Evolutionary conservation across 2,113 vertebrate species (phyloP), one percentile per base, ranked within the genome.

Genomic region (Ramphastos sulfuratus): DNA sequence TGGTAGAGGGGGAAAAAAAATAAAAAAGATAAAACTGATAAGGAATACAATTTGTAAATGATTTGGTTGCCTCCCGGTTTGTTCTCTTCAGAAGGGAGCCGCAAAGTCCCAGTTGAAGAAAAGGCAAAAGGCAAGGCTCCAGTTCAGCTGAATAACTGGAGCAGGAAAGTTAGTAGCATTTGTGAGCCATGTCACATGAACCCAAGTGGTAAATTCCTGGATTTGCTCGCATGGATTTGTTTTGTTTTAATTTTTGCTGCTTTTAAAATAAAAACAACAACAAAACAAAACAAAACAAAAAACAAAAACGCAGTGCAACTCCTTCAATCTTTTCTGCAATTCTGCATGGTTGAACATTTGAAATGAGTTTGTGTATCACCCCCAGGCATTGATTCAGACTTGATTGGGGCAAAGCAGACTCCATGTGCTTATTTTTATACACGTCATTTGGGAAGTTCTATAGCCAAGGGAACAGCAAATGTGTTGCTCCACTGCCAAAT

Each of bases 291-390:
- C 96, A 15, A 14, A 44, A 44, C 42, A 28, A 30, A 91, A 84
- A 94, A 97, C 42, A 85, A 94, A 96, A 97, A 95, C 95, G 96
- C 97, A 94, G 96, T 95, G 96, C 97, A 98, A 98, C 97, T 98
- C 98, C 97, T 98, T 98, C 98, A 98, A 98, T 98, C 98, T 98
- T 98, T 98, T 92, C 50, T 98, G 97, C 98, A 98, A 98, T 98
- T 99, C 98, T 98, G 99, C 98, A 98, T 99, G 98, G 99, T 96
- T 99, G 98, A 99, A 98, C 98, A 99, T 99, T 98, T 98, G 98
- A 99, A 99, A 99, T 98, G 98, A 98, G 98, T 98, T 98, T 98
- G 98, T 98, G 96, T 98, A 98, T 98, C 97, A 97, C 98, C 99
- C 98, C 69, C 95, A 96, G 99, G 99, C 98, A 95, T 95, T 98